Percentiles rank a stretch among this genome's conserved stretches.
Evolutionary conservation across 2,113 vertebrate genomes (phyloP).

Genomic region (Pelecanoides urinatrix): DNA sequence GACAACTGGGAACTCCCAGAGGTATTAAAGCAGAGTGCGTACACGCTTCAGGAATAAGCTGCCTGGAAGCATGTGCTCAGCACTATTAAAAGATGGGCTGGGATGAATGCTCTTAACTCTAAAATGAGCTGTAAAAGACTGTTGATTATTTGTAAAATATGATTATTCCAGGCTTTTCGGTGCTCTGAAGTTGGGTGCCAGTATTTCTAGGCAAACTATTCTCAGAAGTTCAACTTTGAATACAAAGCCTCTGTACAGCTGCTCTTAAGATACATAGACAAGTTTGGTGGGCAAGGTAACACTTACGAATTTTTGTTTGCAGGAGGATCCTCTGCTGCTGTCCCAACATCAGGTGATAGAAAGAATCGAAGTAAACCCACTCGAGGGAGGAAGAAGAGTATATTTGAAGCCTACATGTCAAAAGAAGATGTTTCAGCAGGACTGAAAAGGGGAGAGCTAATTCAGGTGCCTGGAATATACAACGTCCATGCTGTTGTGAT

Average conservation of each 20-base stretch:
- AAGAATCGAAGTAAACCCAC: conserved; percentile 73
- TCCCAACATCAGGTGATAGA: conserved; percentile 72
- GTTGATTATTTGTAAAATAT: not conserved
- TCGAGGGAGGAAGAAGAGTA: conserved; percentile 80
- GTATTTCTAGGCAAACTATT: not conserved
- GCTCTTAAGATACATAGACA: not conserved
- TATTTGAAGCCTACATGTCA: conserved; percentile 90
- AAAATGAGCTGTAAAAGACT: conserved; percentile 3
- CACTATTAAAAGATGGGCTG: not conserved
- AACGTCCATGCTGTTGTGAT: not conserved
- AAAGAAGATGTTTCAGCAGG: conserved; percentile 85
- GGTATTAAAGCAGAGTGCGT: conserved; percentile 65
- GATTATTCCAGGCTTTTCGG: not conserved
- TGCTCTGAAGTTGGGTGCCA: not conserved
- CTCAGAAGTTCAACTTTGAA: not conserved
- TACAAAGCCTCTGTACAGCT: not conserved
- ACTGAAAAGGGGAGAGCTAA: conserved; percentile 89
- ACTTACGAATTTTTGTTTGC: conserved; percentile 36
- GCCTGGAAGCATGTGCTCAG: conserved; percentile 1
- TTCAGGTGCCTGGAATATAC: conserved; percentile 80
- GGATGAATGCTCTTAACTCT: not conserved
- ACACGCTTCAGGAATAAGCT: conserved; percentile 50
- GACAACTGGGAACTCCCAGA: conserved; percentile 68
- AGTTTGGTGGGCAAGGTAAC: not conserved
- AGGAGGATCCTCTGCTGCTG: conserved; percentile 65